Evolutionary conservation across 2,797 vertebrate species (phyloP), one percentile per base, ranked within the genome.

Genomic region (Pagetopsis macropterus): DNA sequence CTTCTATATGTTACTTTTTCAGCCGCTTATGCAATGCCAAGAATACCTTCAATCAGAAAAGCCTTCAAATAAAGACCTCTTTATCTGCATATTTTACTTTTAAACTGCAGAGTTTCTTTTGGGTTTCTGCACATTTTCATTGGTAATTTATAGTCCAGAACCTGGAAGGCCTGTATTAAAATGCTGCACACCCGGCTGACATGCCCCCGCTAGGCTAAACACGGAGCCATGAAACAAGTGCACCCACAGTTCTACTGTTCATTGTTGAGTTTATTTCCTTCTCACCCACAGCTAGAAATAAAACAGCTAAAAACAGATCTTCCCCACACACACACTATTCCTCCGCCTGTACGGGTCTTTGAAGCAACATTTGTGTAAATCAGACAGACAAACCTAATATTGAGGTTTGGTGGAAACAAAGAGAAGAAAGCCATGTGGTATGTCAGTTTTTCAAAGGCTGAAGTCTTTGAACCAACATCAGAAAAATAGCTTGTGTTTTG

Each of bases 231-330:
- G 49, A 64, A 74, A 49, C 41, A 49, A 60, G 43, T 8, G 1
- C 55, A 54, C 54, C 21, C 1, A 4, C 51, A 51, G 21, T 48
- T 54, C 16, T 12, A 54, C 11, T 59, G 48, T 48, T 61, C 56
- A 60, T 59, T 14, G 51, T 37, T 17, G 16, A n/a, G 9, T 73
- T 51, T 21, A 17, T 65, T 33, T n/a, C 58, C 27, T 55, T 33
- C 31, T 49, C 17, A n/a, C 23, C 54, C 52, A 37, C 17, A 51
- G 45, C 12, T 17, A 21, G 17, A 48, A 54, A 19, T 46, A 48
- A 11, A 59, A 27, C 45, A 5, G 1, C 33, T 37, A 37, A 37
- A 48, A 41, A 51, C 15, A 3, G 19, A 7, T 21, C 54, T 71
- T 17, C 51, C 19, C 45, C 23, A 37, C 23, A 37, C 19, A 37